Evolutionary conservation across 2,888 invertebrate genomes (phyloP), one percentile per base, ranked within the genome.

Genomic region (Oligia latruncula): DNA sequence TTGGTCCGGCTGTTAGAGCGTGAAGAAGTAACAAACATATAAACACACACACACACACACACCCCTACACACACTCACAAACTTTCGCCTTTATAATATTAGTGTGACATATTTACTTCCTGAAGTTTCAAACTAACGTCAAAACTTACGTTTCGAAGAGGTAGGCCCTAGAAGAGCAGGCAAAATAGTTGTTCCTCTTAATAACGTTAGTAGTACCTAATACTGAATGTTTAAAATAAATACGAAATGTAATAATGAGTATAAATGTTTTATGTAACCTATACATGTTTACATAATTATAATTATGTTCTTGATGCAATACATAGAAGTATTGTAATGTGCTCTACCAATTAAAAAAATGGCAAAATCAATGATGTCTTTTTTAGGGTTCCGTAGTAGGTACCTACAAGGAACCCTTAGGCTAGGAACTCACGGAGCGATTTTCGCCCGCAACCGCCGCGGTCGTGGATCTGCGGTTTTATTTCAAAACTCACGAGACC

Each of bases 41-140:
- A 29, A 29, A 29, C 29, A 29, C 29, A 29, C 29, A 29, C 29
- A 29, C 29, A 29, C 29, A 29, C 29, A 29, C 29, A 29, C 29
- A 29, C 29, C 29, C 29, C 29, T 29, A 29, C 29, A 29, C 29
- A 29, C 29, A 29, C 29, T 29, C 29, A 29, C 29, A 29, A 29
- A 29, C 29, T 29, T 29, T 29, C 29, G 29, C 29, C 29, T 29
- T 29, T 29, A 29, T 29, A 29, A 29, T 29, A 1, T 29, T 29
- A 29, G 29, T 29, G 29, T 29, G 29, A 29, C 89, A 90, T 90
- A 87, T 91, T 90, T 90, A 91, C 93, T 94, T 94, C 95, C 94
- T 92, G 91, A 89, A 88, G 82, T 70, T 46, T 60, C 60, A 55
- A 71, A 79, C 15, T 65, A 35, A 20, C 43, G 0, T 74, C 11